Base-by-base conservation (phyloP, 2,888 invertebrate species). In the Zygogramma bicolorata region DNA sequence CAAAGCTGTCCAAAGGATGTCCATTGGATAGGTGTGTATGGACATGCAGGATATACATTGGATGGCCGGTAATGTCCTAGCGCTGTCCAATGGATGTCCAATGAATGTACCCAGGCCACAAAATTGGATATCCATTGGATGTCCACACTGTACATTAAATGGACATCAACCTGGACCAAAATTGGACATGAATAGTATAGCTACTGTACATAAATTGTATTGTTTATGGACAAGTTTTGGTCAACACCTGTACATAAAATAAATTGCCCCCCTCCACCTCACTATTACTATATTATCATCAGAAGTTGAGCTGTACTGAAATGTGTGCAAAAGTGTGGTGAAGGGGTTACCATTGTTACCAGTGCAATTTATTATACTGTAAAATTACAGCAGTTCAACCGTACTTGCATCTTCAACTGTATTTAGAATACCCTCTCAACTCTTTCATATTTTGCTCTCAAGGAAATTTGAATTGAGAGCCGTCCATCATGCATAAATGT, bases 1-100 rank as follows among this genome's bases (percentile, higher is more conserved):
- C n/a, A n/a, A n/a, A n/a, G n/a, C n/a, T n/a, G n/a, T n/a, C n/a
- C n/a, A n/a, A n/a, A n/a, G n/a, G 34, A 60, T 34, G 34, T 60
- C 25, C 60, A 60, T 60, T 34, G 15, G 18, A 60, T 31, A 34
- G 34, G 60, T 60, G 60, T 20, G 29, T 18, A 34, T 60, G 31
- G 60, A 46, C 46, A 46, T 46, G 2, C 46, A 46, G 46, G 46
- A 18, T 46, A 46, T 46, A 46, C 46, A 46, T 46, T 46, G 46
- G 46, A 46, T 46, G 46, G 46, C 46, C 5, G 46, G 20, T 46
- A 46, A 18, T 46, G 46, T 46, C 46, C 46, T 3, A 5, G 1
- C 46, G 46, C 46, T 20, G 20, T 46, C 46, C 20, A 13, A 46
- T 46, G 46, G 3, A 46, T 46, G 20, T 46, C 46, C 46, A 46